A percentile compares a stretch with the other conserved stretches of the same genome.
phyloP scores from a whole-genome alignment of 2,888 invertebrate genomes.

The Cataglyphis livida region DNA sequence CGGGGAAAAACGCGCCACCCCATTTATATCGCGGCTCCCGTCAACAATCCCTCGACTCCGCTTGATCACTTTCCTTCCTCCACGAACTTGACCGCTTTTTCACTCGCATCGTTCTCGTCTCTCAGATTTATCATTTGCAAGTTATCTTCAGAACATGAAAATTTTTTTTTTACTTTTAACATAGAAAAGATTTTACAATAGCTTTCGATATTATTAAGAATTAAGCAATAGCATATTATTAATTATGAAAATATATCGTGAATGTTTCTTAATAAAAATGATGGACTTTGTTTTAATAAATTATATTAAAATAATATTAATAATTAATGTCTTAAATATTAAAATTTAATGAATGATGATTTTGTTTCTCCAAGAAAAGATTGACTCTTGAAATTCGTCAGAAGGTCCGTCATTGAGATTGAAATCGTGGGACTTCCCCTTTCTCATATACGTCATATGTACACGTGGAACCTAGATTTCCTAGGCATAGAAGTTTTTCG shows the following conservation, averaged over 20 bases:
- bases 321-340: background rate
- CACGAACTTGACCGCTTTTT: conserved; percentile 74
- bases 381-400: background rate
- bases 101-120: background rate
- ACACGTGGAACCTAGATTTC: conserved; percentile 8
- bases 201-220: background rate
- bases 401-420: conserved; percentile 7
- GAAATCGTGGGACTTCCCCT: background rate
- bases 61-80: conserved; percentile 60
- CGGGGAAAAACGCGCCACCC: background rate
- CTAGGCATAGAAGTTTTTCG: background rate
- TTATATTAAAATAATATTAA: background rate
- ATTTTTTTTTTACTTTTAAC: no score
- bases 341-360: background rate
- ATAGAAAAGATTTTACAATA: no score
- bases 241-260: conserved; percentile 13
- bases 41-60: conserved; percentile 4
- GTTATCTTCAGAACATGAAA: no score
- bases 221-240: background rate
- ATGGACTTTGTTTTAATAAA: background rate
- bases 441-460: background rate
- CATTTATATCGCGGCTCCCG: background rate
- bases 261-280: background rate
- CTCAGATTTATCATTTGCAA: no score
- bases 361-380: background rate